phyloP scores from a whole-genome alignment of 2,113 vertebrate species.

The Oostethus manadensis region DNA sequence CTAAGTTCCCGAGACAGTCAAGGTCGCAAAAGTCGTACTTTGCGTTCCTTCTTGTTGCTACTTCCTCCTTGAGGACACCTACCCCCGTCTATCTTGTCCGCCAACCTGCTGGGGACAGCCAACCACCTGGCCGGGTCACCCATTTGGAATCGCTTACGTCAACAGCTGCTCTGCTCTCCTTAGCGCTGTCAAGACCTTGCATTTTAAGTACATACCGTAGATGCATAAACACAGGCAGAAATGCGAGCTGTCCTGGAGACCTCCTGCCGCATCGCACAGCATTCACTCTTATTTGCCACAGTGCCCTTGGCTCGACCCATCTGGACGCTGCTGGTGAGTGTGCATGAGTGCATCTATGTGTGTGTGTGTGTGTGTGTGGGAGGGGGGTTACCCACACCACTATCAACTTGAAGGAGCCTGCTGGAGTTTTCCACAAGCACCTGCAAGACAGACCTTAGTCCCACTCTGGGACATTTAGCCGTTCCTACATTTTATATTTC shows the following conservation, averaged over 20 bases:
- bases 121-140: constrained; percentile 56
- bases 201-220: constrained; percentile 50
- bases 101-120: constrained; percentile 22
- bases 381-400: neutral
- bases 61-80: constrained; percentile 8
- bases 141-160: constrained; percentile 27
- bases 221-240: constrained; percentile 45
- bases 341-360: constrained; percentile 6
- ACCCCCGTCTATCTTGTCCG: constrained; percentile 28
- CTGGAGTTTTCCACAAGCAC: neutral
- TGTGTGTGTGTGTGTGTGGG: neutral
- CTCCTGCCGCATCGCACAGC: constrained; percentile 51
- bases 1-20: neutral
- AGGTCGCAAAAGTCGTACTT: neutral
- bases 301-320: constrained; percentile 51
- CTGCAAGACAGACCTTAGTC: neutral
- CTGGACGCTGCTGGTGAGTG: constrained; percentile 21
- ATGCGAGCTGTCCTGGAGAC: constrained; percentile 39
- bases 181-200: constrained; percentile 45
- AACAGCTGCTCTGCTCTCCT: constrained; percentile 38
- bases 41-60: constrained; percentile 10
- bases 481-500: too few species aligned
- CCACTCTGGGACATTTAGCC: too few species aligned
- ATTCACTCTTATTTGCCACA: constrained; percentile 27
- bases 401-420: constrained; percentile 3